Conservation (phyloP, 2,888 invertebrate genomes). For the Saturnia japonica region DNA sequence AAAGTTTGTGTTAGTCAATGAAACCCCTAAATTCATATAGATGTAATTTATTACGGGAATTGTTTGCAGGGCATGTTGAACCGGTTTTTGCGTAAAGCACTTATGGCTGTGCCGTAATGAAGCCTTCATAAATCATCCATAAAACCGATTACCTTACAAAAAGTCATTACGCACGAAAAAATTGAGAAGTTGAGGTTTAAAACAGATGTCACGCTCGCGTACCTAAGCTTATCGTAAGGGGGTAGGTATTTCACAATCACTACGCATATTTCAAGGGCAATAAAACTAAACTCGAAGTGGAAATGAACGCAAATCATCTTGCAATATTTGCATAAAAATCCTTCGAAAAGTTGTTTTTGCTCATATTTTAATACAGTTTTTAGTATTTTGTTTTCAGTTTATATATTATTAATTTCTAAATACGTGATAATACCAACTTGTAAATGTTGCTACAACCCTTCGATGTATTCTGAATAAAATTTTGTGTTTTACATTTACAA, state of each 20-base stretch:
- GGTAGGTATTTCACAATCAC: too few species aligned
- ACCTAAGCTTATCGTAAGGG: too few species aligned
- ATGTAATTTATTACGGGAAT: not conserved
- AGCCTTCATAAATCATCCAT: not conserved
- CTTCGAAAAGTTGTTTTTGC: too few species aligned
- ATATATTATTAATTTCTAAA: not conserved
- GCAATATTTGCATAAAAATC: too few species aligned
- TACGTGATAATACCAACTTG: not conserved
- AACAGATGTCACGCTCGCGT: too few species aligned
- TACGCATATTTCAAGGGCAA: not conserved
- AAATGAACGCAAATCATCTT: not conserved
- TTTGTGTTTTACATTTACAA: not conserved
- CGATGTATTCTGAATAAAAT: not conserved
- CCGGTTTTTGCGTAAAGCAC: not conserved
- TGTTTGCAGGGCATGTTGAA: not conserved
- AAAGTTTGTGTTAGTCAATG: too few species aligned
- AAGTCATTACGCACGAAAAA: too few species aligned
- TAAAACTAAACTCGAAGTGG: not conserved
- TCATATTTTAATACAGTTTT: not conserved
- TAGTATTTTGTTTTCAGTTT: not conserved
- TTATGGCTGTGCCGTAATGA: not conserved
- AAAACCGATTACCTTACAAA: not conserved
- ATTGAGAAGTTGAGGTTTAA: not conserved
- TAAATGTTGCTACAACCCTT: not conserved
- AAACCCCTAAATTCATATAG: not conserved